Evolutionary conservation across 2,113 vertebrate species (phyloP), one percentile per base, ranked within the genome.

Genomic region (Nothobranchius furzeri): DNA sequence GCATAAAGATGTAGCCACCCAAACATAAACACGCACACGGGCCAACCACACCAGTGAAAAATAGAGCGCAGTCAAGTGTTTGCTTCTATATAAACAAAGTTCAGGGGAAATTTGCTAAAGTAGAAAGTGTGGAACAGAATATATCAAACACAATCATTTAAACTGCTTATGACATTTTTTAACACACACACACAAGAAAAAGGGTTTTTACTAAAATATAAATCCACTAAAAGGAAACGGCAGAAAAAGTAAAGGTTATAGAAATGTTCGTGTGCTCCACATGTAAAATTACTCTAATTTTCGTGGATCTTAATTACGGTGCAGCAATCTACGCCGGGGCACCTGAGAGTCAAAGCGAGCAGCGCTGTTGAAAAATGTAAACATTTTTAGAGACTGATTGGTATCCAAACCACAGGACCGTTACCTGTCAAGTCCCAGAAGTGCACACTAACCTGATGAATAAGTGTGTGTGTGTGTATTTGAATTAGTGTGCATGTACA

Each of bases 371-470:
- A 86, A 90, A 91, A 90, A 91, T 85, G 87, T 90, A 91, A 91
- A 91, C 90, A 91, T 84, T 88, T 86, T 84, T 37, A 36, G 82
- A 87, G 79, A 83, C 88, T 91, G 88, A 91, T 91, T 90, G 85
- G 87, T 78, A 83, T 85, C 89, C 86, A 73, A 80, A 90, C 90
- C 90, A 81, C 90, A 88, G 78, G 88, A 90, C 87, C 82, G 78
- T 84, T 89, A 85, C 86, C 87, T 89, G 90, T 91, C 90, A 90
- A 72, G 81, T 82, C 87, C 40, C 50, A 75, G 75, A 76, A 90
- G 63, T 10, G 63, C 54, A 60, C 45, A 56, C 76, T 20, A 52
- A 78, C 79, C 57, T 91, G 90, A 91, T 85, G 88, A 75, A 82
- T 73, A 57, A 25, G 53, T 72, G 59, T 30, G 55, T 72, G 76